Evolutionary conservation across 2,797 vertebrate species (phyloP), one percentile per base, ranked within the genome.

Genomic region (Oreochromis grahami): DNA sequence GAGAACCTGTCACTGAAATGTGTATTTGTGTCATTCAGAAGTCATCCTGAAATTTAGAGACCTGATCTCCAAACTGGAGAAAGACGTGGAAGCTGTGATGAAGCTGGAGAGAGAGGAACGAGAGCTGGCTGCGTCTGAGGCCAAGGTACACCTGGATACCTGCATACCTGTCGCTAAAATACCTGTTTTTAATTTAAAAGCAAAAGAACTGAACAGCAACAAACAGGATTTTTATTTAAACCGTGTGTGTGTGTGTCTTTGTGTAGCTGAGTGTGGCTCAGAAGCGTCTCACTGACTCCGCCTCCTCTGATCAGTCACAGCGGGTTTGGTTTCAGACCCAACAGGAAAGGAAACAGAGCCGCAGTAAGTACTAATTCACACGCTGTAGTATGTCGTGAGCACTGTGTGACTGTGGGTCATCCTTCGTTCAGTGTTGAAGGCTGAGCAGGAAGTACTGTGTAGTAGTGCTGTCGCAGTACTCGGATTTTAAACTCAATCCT

Each of bases 241-340:
- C 29, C 29, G 1, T 34, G 19, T 80, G 43, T 78, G 48, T 88
- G 51, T 74, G 29, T 79, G 13, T 80, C 38, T 84, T 29, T 79
- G 19, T 86, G 15, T 77, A 99, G 98, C 95, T 99, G 89, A 98
- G 96, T 24, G 96, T 93, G 9, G 98, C 98, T 72, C 97, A 98
- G 93, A 97, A 97, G 84, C 97, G 96, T 48, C 94, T 99, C n/a
- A 95, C 96, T 26, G 93, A 95, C 38, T 90, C 95, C 4, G 90
- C 79, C 65, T 63, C 84, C 11, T 32, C 90, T 7, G 2, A 91
- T 14, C 63, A 96, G 5, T 24, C 94, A 6, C 96, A 97, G 85
- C 96, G 98, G 68, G 97, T 96, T 81, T 99, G 98, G 98, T 99
- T 99, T 89, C 98, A 99, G 91, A 98, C 96, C 6, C 97, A 93